Evolutionary conservation across 2,113 vertebrate species (phyloP).

Genomic region (Bagarius yarrelli): DNA sequence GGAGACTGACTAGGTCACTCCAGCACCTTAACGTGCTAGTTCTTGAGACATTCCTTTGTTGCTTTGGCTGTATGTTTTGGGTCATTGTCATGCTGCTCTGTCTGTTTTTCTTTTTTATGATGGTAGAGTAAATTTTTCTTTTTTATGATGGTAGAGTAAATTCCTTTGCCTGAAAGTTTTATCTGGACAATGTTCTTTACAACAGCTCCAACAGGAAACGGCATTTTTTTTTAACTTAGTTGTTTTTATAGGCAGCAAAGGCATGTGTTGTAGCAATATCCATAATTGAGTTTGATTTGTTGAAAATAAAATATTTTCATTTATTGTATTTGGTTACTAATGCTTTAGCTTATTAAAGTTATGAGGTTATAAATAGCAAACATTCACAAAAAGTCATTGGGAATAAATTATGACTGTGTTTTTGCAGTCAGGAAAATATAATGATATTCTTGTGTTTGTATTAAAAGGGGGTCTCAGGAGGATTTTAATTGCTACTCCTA

Average conservation of each 20-base stretch:
- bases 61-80: too few relatives aligned
- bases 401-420: too few relatives aligned
- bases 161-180: neutral
- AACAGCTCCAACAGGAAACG: neutral
- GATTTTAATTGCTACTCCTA: neutral
- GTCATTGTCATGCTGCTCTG: neutral
- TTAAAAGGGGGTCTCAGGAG: neutral
- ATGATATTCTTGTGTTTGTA: neutral
- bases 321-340: neutral
- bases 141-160: neutral
- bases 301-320: neutral
- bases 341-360: neutral
- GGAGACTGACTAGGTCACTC: too few relatives aligned
- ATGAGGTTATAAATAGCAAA: neutral
- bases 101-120: neutral
- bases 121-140: neutral
- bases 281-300: neutral
- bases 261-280: neutral
- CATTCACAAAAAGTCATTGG: too few relatives aligned
- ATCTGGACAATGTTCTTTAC: neutral
- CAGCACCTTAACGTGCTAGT: too few relatives aligned
- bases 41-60: too few relatives aligned
- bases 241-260: neutral
- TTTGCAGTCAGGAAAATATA: neutral
- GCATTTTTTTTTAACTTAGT: neutral